Base-by-base conservation (phyloP, 2,113 vertebrate genomes). In the Chamaea fasciata region DNA sequence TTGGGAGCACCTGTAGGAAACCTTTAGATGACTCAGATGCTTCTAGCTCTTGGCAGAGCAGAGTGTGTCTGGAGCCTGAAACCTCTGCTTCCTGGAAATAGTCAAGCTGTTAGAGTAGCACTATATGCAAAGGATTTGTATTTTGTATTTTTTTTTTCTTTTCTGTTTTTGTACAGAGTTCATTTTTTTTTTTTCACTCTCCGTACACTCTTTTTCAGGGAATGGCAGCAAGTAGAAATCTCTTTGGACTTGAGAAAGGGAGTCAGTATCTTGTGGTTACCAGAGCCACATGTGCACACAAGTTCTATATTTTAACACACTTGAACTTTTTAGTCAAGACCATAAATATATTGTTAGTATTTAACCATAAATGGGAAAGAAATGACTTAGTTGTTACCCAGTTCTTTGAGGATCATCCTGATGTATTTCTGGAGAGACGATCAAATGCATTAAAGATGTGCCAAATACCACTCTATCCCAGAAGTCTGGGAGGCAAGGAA, bases 201-300 rank as follows among this genome's bases (percentile, higher is more conserved):
- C 20, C 46, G 11, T 52, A 13, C 9, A 1, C 5, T 75, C 3
- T 60, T 79, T 87, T 76, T 63, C 27, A 56, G 64, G 68, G 67
- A 83, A 44, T 41, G 16, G 33, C 52, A 90, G 60, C 41, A 87
- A 24, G 20, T 50, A 50, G 24, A 35, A 65, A 21, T 55, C 20
- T 41, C 56, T 59, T 50, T 26, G 31, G 41, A 42, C 21, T 71
- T 83, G 21, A 63, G 70, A 59, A 92, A 68, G 15, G 57, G 41
- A 65, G 6, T 63, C 15, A 16, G 33, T 85, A 59, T 77, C 26
- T 81, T 85, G 20, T 56, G 26, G 50, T 65, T 65, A 68, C 64
- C 23, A 41, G 50, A 88, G 22, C 33, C 1, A 0, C 21, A 15
- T 56, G 53, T 37, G 23, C 39, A 81, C n/a, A 4, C 0, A 0